phyloP scores from a whole-genome alignment of 2,113 vertebrate genomes.

The Uria lomvia region DNA sequence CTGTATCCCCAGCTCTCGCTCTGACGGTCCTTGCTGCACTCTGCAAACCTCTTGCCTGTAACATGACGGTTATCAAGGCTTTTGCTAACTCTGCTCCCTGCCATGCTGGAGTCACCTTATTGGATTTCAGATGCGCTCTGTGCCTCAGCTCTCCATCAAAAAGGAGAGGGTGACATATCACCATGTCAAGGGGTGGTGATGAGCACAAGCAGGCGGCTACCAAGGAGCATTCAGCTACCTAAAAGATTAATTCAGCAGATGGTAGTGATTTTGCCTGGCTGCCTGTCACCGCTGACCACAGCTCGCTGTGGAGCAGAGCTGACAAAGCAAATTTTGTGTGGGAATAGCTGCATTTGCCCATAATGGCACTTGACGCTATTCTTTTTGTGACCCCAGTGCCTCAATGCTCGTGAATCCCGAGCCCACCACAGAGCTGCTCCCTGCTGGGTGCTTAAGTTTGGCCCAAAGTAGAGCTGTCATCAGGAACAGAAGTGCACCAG shows the following conservation, averaged over 20 bases:
- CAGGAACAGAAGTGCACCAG: neutral
- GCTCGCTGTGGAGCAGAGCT: neutral
- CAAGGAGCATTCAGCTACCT: neutral
- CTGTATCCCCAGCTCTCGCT: neutral
- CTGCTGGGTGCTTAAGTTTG: neutral
- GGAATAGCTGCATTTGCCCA: neutral
- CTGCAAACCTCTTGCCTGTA: neutral
- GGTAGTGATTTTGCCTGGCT: neutral
- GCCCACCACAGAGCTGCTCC: neutral
- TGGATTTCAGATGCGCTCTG: neutral
- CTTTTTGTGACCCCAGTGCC: neutral
- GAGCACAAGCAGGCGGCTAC: neutral
- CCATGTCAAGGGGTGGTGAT: neutral
- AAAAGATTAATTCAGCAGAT: neutral
- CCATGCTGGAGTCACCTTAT: neutral
- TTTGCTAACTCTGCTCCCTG: neutral
- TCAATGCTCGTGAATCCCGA: neutral
- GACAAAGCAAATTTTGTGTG: neutral
- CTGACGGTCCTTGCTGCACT: fast-evolving
- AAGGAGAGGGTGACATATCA: neutral
- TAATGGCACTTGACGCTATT: fast-evolving
- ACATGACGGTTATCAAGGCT: fast-evolving
- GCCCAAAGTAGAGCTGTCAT: neutral
- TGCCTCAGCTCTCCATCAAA: neutral
- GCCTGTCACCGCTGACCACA: neutral